These are phyloP conservation scores for Schizopygopsis pylzovi DNA, from an alignment of 2,797 vertebrate species.

Conservation along the genomic window DNA sequence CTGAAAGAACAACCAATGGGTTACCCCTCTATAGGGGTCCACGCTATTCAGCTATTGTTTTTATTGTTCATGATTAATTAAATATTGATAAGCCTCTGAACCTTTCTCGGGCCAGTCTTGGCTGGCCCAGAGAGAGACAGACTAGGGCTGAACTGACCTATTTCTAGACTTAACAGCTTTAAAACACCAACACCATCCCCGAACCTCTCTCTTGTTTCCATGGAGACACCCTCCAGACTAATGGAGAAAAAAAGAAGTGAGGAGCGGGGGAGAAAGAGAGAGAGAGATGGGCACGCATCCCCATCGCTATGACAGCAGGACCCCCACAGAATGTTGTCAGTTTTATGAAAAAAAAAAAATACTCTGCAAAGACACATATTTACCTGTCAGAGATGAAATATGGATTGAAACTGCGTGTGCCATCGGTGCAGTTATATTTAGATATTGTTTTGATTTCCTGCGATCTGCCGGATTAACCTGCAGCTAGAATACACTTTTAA, in stretches of 20 bases:
- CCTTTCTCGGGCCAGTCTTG: constrained; percentile 58
- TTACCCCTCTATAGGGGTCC: constrained; percentile 13
- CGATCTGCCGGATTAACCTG: constrained; percentile 73
- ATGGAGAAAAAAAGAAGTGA: constrained; percentile 66
- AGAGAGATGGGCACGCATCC: constrained; percentile 47
- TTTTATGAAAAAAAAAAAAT: constrained; percentile 65
- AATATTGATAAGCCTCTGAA: constrained; percentile 66
- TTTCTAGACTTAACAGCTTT: constrained; percentile 73
- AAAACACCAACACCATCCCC: constrained; percentile 67
- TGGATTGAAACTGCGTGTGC: constrained; percentile 67
- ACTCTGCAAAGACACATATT: constrained; percentile 70
- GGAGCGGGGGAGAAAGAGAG: constrained; percentile 26
- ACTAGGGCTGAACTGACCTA: constrained; percentile 71
- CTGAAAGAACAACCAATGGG: constrained; percentile 35
- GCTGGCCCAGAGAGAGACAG: constrained; percentile 52
- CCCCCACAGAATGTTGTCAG: constrained; percentile 65
- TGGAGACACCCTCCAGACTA: constrained; percentile 82
- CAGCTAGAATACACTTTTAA: constrained; percentile 67
- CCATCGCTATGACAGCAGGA: constrained; percentile 67
- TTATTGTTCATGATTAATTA: constrained; percentile 60
- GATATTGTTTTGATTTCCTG: constrained; percentile 63
- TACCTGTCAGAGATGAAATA: constrained; percentile 64
- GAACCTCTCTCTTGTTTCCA: constrained; percentile 79
- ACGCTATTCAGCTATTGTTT: constrained; percentile 34
- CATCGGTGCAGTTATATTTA: constrained; percentile 69